phyloP scores from a whole-genome alignment of 1,140 invertebrate species.

The Drosophila ogumai region DNA sequence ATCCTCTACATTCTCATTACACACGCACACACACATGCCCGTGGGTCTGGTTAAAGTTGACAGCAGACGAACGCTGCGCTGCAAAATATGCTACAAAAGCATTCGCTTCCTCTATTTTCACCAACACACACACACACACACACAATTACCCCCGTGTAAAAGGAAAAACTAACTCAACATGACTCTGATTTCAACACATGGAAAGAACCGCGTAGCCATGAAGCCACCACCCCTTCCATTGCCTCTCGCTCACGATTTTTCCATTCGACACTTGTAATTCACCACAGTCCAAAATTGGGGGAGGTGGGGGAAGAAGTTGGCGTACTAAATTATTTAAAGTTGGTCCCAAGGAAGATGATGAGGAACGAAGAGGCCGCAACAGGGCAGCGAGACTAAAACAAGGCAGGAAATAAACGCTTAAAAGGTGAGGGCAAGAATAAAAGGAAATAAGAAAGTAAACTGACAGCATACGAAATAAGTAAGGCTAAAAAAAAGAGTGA shows the following conservation, averaged over 20 bases:
- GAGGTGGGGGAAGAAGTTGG: neutral
- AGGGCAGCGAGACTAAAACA: conserved; percentile 51
- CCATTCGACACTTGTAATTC: conserved; percentile 51
- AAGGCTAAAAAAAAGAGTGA: neutral
- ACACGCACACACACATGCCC: conserved; percentile 3
- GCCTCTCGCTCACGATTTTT: conserved; percentile 23
- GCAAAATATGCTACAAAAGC: conserved; percentile 75
- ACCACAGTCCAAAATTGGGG: conserved; percentile 30
- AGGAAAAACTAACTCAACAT: conserved; percentile 55
- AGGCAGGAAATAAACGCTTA: conserved; percentile 63
- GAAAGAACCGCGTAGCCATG: conserved; percentile 8
- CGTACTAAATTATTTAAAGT: conserved; percentile 75
- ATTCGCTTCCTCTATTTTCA: conserved; percentile 31
- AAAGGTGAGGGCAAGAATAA: conserved; percentile 44
- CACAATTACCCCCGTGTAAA: conserved; percentile 6
- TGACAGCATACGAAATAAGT: neutral
- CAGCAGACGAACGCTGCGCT: conserved; percentile 37
- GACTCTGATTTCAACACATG: conserved; percentile 65
- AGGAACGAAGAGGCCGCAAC: neutral
- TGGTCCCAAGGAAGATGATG: conserved; percentile 47
- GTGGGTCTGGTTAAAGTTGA: conserved; percentile 31
- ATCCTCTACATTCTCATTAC: neutral
- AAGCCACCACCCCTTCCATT: neutral
- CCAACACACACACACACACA: neutral
- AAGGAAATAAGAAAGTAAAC: conserved; percentile 6